Percentiles rank a stretch among this genome's conserved stretches.
These are phyloP conservation scores for Chaetodon trifascialis DNA, from an alignment of 2,113 vertebrate species.

Conservation along the genomic window DNA sequence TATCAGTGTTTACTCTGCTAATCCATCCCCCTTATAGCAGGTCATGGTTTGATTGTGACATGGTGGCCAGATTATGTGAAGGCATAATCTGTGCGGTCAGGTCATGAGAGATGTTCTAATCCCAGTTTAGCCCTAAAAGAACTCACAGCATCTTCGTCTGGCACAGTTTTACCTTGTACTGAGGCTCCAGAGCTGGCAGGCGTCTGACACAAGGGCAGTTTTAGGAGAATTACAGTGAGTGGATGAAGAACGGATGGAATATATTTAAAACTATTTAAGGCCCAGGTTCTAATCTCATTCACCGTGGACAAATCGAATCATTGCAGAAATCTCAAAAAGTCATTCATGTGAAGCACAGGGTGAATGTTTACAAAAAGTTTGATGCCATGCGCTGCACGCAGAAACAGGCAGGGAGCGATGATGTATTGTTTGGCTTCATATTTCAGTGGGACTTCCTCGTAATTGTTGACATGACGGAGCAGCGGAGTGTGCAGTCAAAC, in stretches of 20 bases:
- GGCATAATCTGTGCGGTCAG: conserved; percentile 56
- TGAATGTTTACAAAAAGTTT: not conserved
- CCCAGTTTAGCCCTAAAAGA: conserved; percentile 75
- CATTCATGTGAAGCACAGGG: not conserved
- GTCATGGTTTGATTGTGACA: conserved; percentile 63
- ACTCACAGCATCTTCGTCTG: conserved; percentile 40
- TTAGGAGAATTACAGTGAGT: not conserved
- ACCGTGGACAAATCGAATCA: conserved; percentile 2
- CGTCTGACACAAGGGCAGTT: not conserved
- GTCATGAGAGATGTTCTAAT: conserved; percentile 69
- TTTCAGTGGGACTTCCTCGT: not conserved
- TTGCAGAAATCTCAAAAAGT: not conserved
- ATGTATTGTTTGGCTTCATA: not conserved
- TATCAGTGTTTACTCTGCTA: conserved; percentile 17
- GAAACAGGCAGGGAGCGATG: not conserved
- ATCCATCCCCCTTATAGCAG: conserved; percentile 39
- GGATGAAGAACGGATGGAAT: not conserved
- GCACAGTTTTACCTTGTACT: conserved; percentile 53
- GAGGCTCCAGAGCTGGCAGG: conserved; percentile 19
- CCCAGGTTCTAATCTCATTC: conserved; percentile 18
- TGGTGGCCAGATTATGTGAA: conserved; percentile 57
- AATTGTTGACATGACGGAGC: conserved; percentile 4
- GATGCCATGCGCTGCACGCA: not conserved
- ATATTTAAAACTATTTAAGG: not conserved
- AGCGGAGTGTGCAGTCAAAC: not conserved